Conservation (phyloP, 2,113 vertebrate species). For the Callospermophilus lateralis region DNA sequence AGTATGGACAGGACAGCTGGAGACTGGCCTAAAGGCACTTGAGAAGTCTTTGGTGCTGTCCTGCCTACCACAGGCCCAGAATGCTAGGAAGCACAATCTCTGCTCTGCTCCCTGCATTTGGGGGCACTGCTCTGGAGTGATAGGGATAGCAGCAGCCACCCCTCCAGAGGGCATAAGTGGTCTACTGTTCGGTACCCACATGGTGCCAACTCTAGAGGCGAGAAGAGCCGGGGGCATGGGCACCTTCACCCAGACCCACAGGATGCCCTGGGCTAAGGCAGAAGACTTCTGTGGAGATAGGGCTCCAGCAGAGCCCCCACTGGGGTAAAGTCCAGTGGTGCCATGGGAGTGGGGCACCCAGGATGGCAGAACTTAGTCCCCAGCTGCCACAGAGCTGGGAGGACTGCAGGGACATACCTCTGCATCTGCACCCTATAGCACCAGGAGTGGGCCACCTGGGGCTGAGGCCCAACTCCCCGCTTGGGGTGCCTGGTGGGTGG, state of each 20-base stretch:
- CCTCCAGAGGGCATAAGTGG: neutral
- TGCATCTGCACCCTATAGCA: neutral
- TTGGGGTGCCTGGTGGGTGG: neutral
- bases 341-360: no score
- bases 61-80: neutral
- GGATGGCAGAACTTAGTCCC: no score
- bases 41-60: neutral
- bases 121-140: neutral
- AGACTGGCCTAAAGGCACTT: neutral
- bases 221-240: neutral
- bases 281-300: neutral
- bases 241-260: neutral
- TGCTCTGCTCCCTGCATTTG: no score
- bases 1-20: neutral
- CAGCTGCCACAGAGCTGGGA: neutral
- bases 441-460: neutral
- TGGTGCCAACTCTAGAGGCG: neutral
- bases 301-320: neutral
- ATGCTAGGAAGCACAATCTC: neutral
- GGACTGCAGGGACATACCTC: neutral
- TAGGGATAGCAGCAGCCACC: neutral
- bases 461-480: neutral
- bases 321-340: neutral
- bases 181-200: neutral
- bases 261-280: neutral